These are phyloP conservation scores for Eristalinus sepulchralis DNA, from an alignment of 2,888 invertebrate species.

Conservation along the genomic window DNA sequence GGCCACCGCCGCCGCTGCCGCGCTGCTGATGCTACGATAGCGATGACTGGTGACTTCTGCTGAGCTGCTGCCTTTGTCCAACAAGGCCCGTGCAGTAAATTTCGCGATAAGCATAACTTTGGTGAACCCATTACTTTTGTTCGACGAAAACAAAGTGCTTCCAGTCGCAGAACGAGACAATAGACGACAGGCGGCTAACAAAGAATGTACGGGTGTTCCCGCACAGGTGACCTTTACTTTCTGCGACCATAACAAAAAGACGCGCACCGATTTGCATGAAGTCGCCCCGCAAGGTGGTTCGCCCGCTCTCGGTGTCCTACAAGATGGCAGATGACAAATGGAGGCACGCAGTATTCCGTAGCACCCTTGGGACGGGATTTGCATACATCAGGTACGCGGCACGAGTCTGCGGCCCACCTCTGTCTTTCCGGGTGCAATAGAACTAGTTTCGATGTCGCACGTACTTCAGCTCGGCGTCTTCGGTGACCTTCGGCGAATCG, in stretches of 20 bases:
- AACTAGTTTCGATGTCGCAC: constrained; percentile 20
- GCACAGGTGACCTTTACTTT: neutral
- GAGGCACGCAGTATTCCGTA: neutral
- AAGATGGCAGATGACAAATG: neutral
- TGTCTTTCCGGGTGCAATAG: constrained; percentile 2
- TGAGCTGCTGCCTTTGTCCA: neutral
- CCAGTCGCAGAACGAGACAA: neutral
- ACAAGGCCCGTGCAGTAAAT: neutral
- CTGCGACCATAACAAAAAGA: neutral
- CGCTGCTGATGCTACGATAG: neutral
- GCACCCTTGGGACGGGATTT: neutral
- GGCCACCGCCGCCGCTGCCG: neutral
- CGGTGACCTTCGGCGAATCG: neutral
- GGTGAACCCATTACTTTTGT: neutral
- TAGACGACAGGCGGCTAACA: neutral
- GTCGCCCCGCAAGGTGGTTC: neutral
- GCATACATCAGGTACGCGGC: neutral
- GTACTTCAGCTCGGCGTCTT: neutral
- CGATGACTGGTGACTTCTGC: neutral
- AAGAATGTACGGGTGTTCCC: neutral
- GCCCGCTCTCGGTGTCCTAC: neutral
- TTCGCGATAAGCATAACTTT: neutral
- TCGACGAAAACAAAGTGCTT: neutral
- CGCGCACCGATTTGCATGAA: neutral
- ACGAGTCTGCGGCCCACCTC: neutral